Evolutionary conservation across 2,797 vertebrate genomes (phyloP).

Genomic region (Paedocypris micromegethes): DNA sequence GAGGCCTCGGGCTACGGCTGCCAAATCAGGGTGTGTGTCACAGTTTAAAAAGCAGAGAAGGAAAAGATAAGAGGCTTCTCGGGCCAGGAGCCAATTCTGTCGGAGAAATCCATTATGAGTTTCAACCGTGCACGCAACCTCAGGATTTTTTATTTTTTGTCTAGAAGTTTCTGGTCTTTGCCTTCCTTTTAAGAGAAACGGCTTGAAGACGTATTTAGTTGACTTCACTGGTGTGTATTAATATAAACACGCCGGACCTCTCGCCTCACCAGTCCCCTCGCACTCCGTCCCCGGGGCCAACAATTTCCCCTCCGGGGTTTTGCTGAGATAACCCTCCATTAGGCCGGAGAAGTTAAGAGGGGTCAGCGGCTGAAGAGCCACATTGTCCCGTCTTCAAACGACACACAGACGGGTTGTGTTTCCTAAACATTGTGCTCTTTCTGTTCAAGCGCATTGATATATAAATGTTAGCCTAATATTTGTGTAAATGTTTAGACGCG

Average conservation of each 20-base stretch:
- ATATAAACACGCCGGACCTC: too few species aligned
- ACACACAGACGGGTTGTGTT: slow-evolving; percentile 48
- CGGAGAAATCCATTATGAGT: slow-evolving; percentile 56
- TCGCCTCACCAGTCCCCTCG: slow-evolving; percentile 32
- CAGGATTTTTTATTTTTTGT: slow-evolving; percentile 37
- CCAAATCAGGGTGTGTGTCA: slow-evolving; percentile 57
- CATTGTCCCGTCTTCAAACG: neutral
- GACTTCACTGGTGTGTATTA: too few species aligned
- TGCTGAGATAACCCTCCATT: slow-evolving; percentile 41
- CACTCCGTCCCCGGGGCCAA: slow-evolving; percentile 31
- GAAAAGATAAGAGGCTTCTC: slow-evolving; percentile 50
- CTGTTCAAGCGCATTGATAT: slow-evolving; percentile 61
- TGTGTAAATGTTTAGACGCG: slow-evolving; percentile 66
- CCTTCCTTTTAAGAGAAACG: neutral
- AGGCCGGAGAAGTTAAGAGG: slow-evolving; percentile 28
- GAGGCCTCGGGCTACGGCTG: slow-evolving; percentile 56
- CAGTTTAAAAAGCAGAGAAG: slow-evolving; percentile 52
- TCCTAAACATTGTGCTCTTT: slow-evolving; percentile 68
- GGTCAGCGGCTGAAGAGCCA: slow-evolving; percentile 31
- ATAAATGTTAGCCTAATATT: slow-evolving; percentile 63
- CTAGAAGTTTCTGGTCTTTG: slow-evolving; percentile 23
- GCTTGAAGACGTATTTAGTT: too few species aligned
- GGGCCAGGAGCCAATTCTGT: slow-evolving; percentile 57
- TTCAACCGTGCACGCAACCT: slow-evolving; percentile 54
- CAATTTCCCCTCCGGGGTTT: slow-evolving; percentile 30